Evolutionary conservation across 2,113 vertebrate species (phyloP).

Genomic region (Urocitellus parryii): DNA sequence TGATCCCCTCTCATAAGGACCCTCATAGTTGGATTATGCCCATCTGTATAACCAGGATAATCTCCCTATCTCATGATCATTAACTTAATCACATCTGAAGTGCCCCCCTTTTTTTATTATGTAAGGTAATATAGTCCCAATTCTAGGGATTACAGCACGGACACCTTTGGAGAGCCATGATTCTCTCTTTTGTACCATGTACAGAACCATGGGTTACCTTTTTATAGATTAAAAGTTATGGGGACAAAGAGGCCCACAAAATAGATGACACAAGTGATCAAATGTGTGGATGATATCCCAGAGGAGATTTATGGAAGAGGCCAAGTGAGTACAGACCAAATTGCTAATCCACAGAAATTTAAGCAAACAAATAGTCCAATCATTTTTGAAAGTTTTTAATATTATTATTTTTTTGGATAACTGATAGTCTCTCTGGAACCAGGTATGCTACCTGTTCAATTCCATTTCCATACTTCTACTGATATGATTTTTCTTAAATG

Average conservation of each 20-base stretch:
- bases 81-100: slow-evolving; percentile 9
- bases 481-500: slow-evolving; percentile 34
- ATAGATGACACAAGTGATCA: background rate
- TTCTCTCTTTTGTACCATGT: background rate
- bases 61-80: background rate
- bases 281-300: background rate
- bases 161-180: background rate
- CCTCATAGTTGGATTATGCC: background rate
- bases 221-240: slow-evolving; percentile 23
- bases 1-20: background rate
- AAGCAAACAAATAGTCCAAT: background rate
- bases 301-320: background rate
- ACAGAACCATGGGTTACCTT: background rate
- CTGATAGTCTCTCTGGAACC: background rate
- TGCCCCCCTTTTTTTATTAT: background rate
- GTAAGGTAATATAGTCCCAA: background rate
- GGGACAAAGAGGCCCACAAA: background rate
- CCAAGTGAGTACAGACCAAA: background rate
- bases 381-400: background rate
- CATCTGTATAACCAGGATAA: background rate
- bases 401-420: background rate
- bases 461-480: background rate
- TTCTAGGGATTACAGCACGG: background rate
- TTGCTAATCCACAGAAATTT: background rate
- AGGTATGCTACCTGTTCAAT: background rate